phyloP scores from a whole-genome alignment of 2,888 invertebrate genomes.

The Cancer borealis region DNA sequence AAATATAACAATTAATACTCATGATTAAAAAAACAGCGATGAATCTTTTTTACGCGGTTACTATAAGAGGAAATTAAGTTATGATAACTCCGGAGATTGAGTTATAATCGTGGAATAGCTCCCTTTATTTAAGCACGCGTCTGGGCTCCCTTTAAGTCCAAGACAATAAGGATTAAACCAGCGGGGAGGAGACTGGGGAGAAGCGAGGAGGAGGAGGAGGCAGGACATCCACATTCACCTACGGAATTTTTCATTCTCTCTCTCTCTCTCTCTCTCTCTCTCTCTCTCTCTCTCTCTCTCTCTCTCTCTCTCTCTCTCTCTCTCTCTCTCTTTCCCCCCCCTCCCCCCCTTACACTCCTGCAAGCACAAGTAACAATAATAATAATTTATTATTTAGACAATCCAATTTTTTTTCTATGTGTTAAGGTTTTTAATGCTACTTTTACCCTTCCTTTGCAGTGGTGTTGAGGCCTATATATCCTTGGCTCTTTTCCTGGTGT shows the following conservation, averaged over 20 bases:
- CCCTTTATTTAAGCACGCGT: background rate
- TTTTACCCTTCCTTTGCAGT: background rate
- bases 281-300: slow-evolving; percentile 1
- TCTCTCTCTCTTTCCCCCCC: background rate
- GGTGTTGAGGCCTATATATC: background rate
- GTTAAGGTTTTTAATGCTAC: background rate
- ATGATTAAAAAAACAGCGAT: no score
- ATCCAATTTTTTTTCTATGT: background rate
- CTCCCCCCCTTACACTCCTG: background rate
- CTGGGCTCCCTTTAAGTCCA: background rate
- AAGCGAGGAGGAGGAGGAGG: background rate
- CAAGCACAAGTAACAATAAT: background rate
- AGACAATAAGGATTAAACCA: background rate
- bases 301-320: background rate
- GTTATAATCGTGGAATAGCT: background rate
- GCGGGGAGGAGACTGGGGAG: background rate
- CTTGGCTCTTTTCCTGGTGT: background rate
- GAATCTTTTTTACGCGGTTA: no score
- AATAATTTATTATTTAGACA: background rate
- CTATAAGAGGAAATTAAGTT: no score
- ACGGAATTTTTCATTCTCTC: no score
- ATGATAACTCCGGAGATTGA: no score
- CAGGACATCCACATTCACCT: slow-evolving; percentile 7
- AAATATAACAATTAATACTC: no score
- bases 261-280: background rate